Conservation (phyloP, 2,113 vertebrate species). For the Chamaetylas fuelleborni region DNA sequence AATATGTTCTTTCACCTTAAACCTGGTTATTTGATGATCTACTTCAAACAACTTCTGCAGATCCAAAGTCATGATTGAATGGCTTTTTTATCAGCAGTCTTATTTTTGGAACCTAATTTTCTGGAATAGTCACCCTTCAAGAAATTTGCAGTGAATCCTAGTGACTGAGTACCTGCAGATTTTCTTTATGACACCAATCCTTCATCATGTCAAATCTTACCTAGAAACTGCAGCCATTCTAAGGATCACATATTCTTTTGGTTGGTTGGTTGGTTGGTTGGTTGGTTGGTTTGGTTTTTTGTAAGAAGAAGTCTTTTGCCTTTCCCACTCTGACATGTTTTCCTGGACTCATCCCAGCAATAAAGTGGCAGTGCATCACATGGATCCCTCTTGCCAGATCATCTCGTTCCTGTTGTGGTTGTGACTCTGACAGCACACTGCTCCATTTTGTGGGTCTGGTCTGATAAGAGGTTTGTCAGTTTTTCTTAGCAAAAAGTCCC, state of each 20-base stretch:
- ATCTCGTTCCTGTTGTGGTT: not conserved
- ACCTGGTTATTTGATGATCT: not conserved
- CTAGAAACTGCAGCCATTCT: not conserved
- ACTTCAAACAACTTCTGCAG: not conserved
- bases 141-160: not conserved
- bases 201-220: not conserved
- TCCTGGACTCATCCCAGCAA: not conserved
- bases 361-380: not conserved
- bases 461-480: not conserved
- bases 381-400: not conserved
- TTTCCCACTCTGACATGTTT: not conserved
- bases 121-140: not conserved
- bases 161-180: not conserved
- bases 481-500: not conserved
- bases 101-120: not conserved
- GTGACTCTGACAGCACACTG: not conserved
- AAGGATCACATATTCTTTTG: not conserved
- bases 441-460: not conserved
- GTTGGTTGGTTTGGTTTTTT: not conserved
- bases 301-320: not conserved
- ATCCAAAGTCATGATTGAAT: not conserved
- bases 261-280: not conserved
- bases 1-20: not conserved
- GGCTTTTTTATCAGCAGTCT: not conserved
- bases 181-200: not conserved